Evolutionary conservation across 2,888 invertebrate species (phyloP).

Genomic region (Cephus spinipes): DNA sequence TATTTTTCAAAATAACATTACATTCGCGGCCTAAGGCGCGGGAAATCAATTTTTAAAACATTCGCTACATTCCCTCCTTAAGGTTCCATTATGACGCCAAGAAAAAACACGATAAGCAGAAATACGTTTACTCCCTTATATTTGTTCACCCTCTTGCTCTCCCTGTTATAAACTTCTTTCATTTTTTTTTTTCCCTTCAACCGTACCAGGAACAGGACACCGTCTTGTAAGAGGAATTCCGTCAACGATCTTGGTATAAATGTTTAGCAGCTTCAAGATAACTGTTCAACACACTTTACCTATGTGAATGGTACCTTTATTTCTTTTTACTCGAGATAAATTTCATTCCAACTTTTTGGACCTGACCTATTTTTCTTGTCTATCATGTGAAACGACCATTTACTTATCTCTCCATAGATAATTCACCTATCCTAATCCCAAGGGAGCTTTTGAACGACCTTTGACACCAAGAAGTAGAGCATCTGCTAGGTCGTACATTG

Average conservation of each 20-base stretch:
- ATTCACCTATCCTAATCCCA: not conserved
- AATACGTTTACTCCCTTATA: not conserved
- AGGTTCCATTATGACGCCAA: not conserved
- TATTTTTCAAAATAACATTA: not conserved
- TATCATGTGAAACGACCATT: not conserved
- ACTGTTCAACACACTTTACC: not conserved
- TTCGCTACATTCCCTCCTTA: not conserved
- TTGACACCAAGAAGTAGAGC: not conserved
- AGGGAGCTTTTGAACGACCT: not conserved
- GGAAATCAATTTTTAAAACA: not conserved
- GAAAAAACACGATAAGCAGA: not conserved
- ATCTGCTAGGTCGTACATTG: not conserved
- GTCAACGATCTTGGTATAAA: not conserved
- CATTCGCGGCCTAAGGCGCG: not conserved
- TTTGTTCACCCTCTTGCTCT: not conserved
- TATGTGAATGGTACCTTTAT: not conserved
- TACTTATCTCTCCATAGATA: not conserved
- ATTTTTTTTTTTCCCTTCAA: not conserved
- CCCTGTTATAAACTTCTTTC: no score
- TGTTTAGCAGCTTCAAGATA: not conserved
- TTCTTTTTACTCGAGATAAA: not conserved
- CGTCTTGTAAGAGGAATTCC: not conserved
- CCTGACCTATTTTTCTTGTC: not conserved
- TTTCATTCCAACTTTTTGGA: not conserved
- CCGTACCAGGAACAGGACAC: not conserved